phyloP scores from a whole-genome alignment of 2,797 vertebrate species.

The Sebastes wilsoni region DNA sequence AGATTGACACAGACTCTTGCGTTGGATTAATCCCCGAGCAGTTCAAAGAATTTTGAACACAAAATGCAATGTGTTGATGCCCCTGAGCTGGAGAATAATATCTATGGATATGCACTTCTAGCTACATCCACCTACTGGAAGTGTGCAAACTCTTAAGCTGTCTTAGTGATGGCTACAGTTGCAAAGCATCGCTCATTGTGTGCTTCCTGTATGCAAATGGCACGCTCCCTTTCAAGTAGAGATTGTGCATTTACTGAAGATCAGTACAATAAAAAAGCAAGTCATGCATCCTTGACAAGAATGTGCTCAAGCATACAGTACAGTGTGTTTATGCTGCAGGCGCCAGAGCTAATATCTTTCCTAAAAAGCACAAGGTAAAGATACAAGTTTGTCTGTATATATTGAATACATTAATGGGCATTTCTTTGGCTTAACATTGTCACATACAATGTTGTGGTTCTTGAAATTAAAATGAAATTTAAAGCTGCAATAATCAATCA shows the following conservation, averaged over 20 bases:
- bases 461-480: neutral
- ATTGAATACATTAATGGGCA: neutral
- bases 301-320: neutral
- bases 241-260: constrained; percentile 18
- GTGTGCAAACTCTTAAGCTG: constrained; percentile 62
- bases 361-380: neutral
- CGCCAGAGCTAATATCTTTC: neutral
- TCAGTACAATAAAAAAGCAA: constrained; percentile 32
- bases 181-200: constrained; percentile 48
- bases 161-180: constrained; percentile 58
- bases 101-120: constrained; percentile 38
- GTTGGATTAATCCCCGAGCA: constrained; percentile 68
- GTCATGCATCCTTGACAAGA: constrained; percentile 14
- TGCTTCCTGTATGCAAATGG: constrained; percentile 43
- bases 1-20: constrained; percentile 71
- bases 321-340: neutral
- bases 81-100: constrained; percentile 62
- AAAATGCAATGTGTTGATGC: constrained; percentile 59
- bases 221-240: constrained; percentile 27
- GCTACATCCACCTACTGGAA: constrained; percentile 60
- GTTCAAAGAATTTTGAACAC: constrained; percentile 65
- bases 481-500: neutral
- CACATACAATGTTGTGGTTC: neutral
- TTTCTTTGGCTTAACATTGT: neutral
- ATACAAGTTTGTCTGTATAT: neutral